A percentile compares a stretch with the other conserved stretches of the same genome.
phyloP scores from a whole-genome alignment of 2,113 vertebrate species.

The Python bivittatus region DNA sequence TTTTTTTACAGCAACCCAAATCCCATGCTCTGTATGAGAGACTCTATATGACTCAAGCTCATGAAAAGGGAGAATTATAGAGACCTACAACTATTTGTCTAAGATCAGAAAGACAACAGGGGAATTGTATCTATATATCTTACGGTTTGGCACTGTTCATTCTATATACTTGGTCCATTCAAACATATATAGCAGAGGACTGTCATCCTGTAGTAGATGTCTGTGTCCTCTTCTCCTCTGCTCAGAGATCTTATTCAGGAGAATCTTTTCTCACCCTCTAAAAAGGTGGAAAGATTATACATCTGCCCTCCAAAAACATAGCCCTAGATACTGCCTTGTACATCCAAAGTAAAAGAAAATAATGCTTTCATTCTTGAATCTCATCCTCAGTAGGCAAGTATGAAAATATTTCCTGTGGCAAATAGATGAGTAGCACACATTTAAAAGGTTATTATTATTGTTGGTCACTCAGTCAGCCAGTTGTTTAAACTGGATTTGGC shows the following conservation, averaged over 20 bases:
- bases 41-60: neutral
- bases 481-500: too few relatives aligned
- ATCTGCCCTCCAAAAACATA: neutral
- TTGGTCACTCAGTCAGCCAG: too few relatives aligned
- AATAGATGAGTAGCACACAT: too few relatives aligned
- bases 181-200: neutral
- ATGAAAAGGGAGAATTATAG: neutral
- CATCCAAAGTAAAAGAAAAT: too few relatives aligned
- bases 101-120: neutral
- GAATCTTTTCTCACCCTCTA: neutral
- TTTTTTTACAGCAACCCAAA: neutral
- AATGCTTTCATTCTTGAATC: neutral
- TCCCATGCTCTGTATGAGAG: neutral
- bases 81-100: neutral
- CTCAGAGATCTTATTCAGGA: neutral
- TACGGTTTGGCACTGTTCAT: neutral
- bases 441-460: too few relatives aligned
- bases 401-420: neutral
- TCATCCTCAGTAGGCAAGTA: neutral
- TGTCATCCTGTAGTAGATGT: neutral
- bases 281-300: neutral
- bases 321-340: neutral
- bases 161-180: neutral
- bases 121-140: neutral
- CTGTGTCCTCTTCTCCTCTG: neutral